Evolutionary conservation across 2,113 vertebrate species (phyloP), one percentile per base, ranked within the genome.

Genomic region (Ammodytes marinus): DNA sequence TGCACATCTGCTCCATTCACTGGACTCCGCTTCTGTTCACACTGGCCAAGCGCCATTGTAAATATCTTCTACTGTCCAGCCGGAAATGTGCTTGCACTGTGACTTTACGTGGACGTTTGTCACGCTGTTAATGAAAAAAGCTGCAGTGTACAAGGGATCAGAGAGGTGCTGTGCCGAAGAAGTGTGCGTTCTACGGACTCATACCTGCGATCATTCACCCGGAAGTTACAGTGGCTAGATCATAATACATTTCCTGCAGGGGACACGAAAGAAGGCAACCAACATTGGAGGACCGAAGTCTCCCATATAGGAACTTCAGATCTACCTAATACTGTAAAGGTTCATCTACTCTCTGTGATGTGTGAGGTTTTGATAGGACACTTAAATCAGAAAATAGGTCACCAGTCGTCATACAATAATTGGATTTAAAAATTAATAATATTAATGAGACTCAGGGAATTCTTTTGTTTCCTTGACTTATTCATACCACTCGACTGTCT

Each of bases 121-220:
- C 81, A 85, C 75, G 35, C 43, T 46, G 59, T 52, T 89, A 92
- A 92, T 90, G 78, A 83, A 88, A 86, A 82, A 85, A 79, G 92
- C 95, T 95, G 92, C 93, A 88, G 90, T 94, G 87, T 93, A 96
- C 94, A 92, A 92, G 91, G 93, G 94, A 95, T 93, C 89, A 92
- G 90, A 82, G 87, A 94, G 92, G 94, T 60, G 77, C 80, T 78
- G 60, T 68, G 77, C 65, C 58, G 93, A 90, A 86, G 95, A 96
- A 95, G 94, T 92, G 94, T 88, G 95, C 50, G n/a, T 94, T 94
- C 94, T 82, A 64, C 1, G 43, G 59, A 66, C 77, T 96, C 97
- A 96, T 96, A 94, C 94, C 88, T 88, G 79, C 84, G 91, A 88
- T 88, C 93, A 1, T 93, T 93, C 91, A 95, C 92, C 89, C 94